Evolutionary conservation across 2,888 invertebrate genomes (phyloP), one percentile per base, ranked within the genome.

Genomic region (Polia nebulosa): DNA sequence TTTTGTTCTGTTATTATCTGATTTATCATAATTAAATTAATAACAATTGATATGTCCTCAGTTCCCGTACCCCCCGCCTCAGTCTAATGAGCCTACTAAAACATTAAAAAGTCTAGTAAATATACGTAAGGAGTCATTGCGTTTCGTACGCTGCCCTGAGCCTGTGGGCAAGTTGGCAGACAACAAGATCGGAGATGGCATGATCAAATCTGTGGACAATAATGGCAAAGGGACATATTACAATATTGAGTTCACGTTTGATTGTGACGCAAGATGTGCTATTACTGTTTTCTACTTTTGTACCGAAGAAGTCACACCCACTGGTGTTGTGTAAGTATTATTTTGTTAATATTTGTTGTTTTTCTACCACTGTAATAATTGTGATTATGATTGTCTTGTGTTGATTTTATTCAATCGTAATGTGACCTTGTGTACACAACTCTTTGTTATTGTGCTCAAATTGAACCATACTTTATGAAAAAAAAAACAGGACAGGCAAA

Each of bases 1-100:
- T 34, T n/a, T 56, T 52, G 41, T 60, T 13, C n/a, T 59, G 13
- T 64, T 36, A 53, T 60, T 60, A 68, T 65, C 25, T 51, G 45
- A 41, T 59, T 76, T 77, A 79, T 77, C 77, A 77, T 64, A 77
- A 79, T 61, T 70, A 49, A 66, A 75, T 49, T 72, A 60, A 78
- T 66, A 51, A 36, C 53, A 64, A 79, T 77, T 77, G 77, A 64
- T 57, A 75, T 77, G 77, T 79, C 63, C 77, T 73, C 93, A 99
- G 98, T 99, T 99, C 95, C 99, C 99, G 0, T 99, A 99, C 94
- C 99, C 99, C 51, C 99, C 99, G 8, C 99, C 99, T 27, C 98
- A 99, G 91, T 98, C 99, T 15, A 99, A 98, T 90, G 99, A 99
- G 90, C 99, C 99, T 36, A 99, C 99, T 17, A 99, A 99, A 94